Conservation (phyloP, 1,140 invertebrate genomes). For the Epicauta chinensis region DNA sequence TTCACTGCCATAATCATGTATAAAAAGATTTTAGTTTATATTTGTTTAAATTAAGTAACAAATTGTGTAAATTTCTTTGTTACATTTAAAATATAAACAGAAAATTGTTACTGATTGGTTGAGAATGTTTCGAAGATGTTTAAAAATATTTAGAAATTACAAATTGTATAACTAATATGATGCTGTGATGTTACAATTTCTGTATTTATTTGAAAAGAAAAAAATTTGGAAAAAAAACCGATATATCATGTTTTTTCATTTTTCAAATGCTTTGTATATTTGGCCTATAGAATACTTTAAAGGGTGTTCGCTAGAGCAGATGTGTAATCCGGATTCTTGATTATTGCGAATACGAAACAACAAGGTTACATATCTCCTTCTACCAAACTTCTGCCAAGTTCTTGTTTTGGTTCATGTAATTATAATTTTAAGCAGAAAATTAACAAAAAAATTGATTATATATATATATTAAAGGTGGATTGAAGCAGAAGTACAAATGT, state of each 20-base stretch:
- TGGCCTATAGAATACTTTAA: slow-evolving; percentile 6
- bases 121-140: too few species aligned
- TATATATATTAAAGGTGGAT: slow-evolving; percentile 10
- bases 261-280: slow-evolving; percentile 11
- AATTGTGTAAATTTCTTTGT: slow-evolving; percentile 9
- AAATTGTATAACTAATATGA: slow-evolving; percentile 15
- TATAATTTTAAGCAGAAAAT: too few species aligned
- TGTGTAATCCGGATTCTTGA: not conserved
- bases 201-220: slow-evolving; percentile 38
- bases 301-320: slow-evolving; percentile 7
- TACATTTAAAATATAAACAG: too few species aligned
- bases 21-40: slow-evolving; percentile 11
- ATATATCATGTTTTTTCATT: slow-evolving; percentile 7
- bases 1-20: slow-evolving; percentile 33
- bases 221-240: too few species aligned
- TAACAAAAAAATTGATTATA: not conserved
- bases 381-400: slow-evolving; percentile 16
- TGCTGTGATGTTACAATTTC: slow-evolving; percentile 33
- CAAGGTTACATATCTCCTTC: slow-evolving; percentile 5
- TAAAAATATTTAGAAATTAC: slow-evolving; percentile 9
- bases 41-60: slow-evolving; percentile 9
- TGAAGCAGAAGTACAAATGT: slow-evolving; percentile 26
- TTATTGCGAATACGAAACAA: not conserved
- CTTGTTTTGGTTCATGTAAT: too few species aligned
- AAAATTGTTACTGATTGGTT: too few species aligned